Evolutionary conservation across 2,888 invertebrate species (phyloP), one percentile per base, ranked within the genome.

Genomic region (Hypselothyrea guttata): DNA sequence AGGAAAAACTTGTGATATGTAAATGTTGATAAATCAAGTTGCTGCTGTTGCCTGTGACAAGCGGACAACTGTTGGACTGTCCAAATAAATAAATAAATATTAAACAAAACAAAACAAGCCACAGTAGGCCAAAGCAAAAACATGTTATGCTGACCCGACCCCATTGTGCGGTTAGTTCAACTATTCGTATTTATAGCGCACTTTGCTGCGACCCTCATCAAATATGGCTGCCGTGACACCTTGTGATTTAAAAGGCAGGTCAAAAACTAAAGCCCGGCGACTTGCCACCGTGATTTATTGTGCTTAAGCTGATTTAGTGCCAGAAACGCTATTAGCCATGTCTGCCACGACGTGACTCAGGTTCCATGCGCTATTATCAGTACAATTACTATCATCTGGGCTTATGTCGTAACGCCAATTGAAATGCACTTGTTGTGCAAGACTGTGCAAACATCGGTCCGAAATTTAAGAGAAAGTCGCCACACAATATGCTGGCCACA

Each of bases 221-320:
- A 53, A 67, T 76, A 11, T n/a, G 18, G n/a, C 34, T 48, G 56
- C 34, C 62, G 54, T 77, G 85, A 84, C 78, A 84, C 78, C 78
- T 72, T 71, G 75, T 79, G 78, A 79, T 79, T 79, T 79, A 79
- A 78, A 84, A 66, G 83, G 72, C 84, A 78, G 79, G 65, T 72
- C 66, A 64, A 59, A n/a, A 62, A 64, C 40, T 67, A 74, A 81
- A 64, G 58, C 61, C 48, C 42, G 61, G 68, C 68, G 46, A 62
- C 56, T 61, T 66, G 58, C 45, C 76, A 31, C 27, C 35, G 55
- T 79, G 78, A 79, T 79, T 79, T 79, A 79, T 84, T 58, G 42
- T 45, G 51, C 48, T 46, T 69, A 53, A 51, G 48, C 79, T 78
- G 84, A 74, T 84, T 74, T 77, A 74, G 67, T 57, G 77, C 81